phyloP scores from a whole-genome alignment of 2,797 vertebrate species.

The Pangasius mekongensis region DNA sequence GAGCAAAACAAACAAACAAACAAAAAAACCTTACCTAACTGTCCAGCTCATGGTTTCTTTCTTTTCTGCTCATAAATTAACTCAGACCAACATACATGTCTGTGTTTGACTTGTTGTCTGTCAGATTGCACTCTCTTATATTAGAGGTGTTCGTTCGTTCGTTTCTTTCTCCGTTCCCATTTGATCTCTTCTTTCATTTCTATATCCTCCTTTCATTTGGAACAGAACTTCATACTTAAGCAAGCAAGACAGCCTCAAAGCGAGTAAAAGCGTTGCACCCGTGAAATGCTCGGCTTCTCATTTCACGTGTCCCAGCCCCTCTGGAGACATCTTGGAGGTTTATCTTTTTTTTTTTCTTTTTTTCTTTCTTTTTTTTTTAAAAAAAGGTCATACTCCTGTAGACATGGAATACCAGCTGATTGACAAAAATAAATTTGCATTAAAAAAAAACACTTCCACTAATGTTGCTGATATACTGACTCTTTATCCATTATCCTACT shows the following conservation, averaged over 20 bases:
- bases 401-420: slow-evolving; percentile 58
- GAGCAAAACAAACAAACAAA: slow-evolving; percentile 43
- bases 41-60: not conserved
- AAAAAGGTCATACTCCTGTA: slow-evolving; percentile 65
- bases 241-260: slow-evolving; percentile 68
- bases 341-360: slow-evolving; percentile 35
- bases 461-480: not conserved
- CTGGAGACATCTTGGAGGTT: slow-evolving; percentile 49
- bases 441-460: not conserved
- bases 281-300: slow-evolving; percentile 65
- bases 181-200: slow-evolving; percentile 1
- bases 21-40: not conserved
- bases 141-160: slow-evolving; percentile 2
- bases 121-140: slow-evolving; percentile 43
- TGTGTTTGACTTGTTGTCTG: slow-evolving; percentile 19
- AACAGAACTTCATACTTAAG: slow-evolving; percentile 53
- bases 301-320: slow-evolving; percentile 59
- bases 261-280: slow-evolving; percentile 68
- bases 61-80: not conserved
- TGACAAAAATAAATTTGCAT: not conserved
- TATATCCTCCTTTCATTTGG: slow-evolving; percentile 7
- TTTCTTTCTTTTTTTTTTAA: not conserved
- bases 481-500: not conserved
- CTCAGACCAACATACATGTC: not conserved
- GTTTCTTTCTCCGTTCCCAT: not conserved